Conservation (phyloP, 2,888 invertebrate genomes). For the Phlogophora meticulosa region DNA sequence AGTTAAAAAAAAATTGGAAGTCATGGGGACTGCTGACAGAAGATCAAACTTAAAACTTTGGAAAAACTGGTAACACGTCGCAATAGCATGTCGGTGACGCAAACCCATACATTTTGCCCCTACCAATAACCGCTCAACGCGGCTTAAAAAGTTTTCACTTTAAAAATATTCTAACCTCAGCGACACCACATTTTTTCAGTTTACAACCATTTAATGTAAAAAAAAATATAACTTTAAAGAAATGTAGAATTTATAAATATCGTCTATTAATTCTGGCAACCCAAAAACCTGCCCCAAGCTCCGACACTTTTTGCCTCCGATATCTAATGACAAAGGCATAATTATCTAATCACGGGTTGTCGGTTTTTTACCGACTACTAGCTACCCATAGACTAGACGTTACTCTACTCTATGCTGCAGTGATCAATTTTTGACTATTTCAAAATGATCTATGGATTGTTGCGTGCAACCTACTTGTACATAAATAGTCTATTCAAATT, state of each 20-base stretch:
- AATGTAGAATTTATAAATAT: background rate
- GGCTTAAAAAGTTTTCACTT: no score
- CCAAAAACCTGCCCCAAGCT: conserved; percentile 64
- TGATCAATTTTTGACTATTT: conserved; percentile 66
- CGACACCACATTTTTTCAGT: no score
- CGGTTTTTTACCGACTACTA: conserved; percentile 75
- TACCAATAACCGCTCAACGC: no score
- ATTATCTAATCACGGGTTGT: conserved; percentile 84
- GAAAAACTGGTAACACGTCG: no score
- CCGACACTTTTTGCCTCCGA: conserved; percentile 82
- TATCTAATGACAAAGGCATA: conserved; percentile 86
- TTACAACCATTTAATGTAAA: no score
- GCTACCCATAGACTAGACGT: conserved; percentile 57
- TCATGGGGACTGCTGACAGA: no score
- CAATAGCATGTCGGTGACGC: no score
- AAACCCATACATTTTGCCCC: no score
- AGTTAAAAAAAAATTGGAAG: no score
- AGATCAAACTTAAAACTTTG: no score
- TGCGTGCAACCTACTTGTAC: conserved; percentile 45
- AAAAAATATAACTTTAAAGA: background rate
- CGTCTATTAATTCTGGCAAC: conserved; percentile 59
- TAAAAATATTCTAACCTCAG: no score
- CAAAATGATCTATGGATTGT: conserved; percentile 58
- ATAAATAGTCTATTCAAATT: no score
- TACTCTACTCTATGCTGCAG: conserved; percentile 45